These are phyloP conservation scores for Brachionus angularis DNA, from an alignment of 1,140 invertebrate species.

Conservation along the genomic window DNA sequence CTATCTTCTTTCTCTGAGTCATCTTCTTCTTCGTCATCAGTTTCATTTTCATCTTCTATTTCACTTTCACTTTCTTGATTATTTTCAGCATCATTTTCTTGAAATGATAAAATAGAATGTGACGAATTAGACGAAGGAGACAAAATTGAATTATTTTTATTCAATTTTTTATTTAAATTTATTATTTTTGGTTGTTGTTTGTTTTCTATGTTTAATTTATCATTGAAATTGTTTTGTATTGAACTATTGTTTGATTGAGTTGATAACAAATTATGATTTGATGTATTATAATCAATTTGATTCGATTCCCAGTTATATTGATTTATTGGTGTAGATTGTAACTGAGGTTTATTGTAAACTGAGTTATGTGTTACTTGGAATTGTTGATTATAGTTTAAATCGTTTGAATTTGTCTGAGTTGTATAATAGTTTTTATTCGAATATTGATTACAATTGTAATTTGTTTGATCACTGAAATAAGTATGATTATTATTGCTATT, in stretches of 20 bases:
- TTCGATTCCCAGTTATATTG: too few species aligned
- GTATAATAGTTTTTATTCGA: not conserved
- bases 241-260: too few species aligned
- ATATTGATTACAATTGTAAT: not conserved
- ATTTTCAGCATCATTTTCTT: not conserved
- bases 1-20: too few species aligned
- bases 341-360: not conserved
- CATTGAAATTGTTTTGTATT: too few species aligned
- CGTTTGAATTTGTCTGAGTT: not conserved
- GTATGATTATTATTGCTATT: too few species aligned
- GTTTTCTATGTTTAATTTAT: too few species aligned
- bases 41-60: not conserved
- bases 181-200: too few species aligned
- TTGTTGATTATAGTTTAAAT: not conserved
- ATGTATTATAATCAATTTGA: too few species aligned
- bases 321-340: not conserved
- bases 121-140: conserved; percentile 10
- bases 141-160: not conserved
- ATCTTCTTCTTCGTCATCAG: not conserved
- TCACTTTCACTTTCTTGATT: not conserved
- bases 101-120: conserved; percentile 4
- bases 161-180: too few species aligned
- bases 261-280: too few species aligned
- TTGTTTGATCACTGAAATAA: conserved; percentile 11
- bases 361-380: not conserved